phyloP scores from a whole-genome alignment of 1,140 invertebrate genomes.

The Sycobia sp. region DNA sequence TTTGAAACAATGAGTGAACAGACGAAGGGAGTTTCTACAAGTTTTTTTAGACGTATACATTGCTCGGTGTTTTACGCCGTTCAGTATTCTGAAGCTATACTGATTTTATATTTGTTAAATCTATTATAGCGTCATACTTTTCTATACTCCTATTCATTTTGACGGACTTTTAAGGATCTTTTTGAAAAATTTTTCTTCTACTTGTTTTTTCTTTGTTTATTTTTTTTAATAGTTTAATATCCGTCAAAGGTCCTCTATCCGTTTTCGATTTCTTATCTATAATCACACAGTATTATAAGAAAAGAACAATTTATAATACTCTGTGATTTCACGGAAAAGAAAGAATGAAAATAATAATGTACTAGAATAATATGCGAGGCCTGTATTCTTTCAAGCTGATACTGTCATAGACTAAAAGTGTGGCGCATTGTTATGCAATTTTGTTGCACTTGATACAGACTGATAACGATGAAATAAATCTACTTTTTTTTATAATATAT shows the following conservation, averaged over 20 bases:
- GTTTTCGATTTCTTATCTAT: slow-evolving; percentile 23
- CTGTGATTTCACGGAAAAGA: slow-evolving; percentile 17
- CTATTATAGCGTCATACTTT: slow-evolving; percentile 49
- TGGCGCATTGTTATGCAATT: slow-evolving; percentile 52
- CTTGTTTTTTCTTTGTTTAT: slow-evolving; percentile 23
- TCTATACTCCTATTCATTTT: slow-evolving; percentile 37
- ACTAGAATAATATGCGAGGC: slow-evolving; percentile 9
- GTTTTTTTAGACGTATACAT: slow-evolving; percentile 27
- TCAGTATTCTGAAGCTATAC: slow-evolving; percentile 45
- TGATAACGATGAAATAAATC: slow-evolving; percentile 37
- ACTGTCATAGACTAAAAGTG: slow-evolving; percentile 32
- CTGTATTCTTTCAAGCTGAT: slow-evolving; percentile 27
- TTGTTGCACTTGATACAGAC: slow-evolving; percentile 46
- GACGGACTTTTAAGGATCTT: slow-evolving; percentile 23
- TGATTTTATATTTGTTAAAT: slow-evolving; percentile 48
- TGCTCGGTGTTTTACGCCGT: slow-evolving; percentile 1
- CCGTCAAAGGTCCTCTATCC: slow-evolving; percentile 26
- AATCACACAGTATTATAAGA: slow-evolving; percentile 9
- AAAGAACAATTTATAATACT: slow-evolving; percentile 27
- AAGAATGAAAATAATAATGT: slow-evolving; percentile 11
- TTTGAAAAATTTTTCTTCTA: slow-evolving; percentile 22
- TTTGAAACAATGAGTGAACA: slow-evolving; percentile 15
- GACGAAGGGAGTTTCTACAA: slow-evolving; percentile 28
- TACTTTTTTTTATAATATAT: slow-evolving; percentile 27
- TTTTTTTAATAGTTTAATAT: slow-evolving; percentile 19